Evolutionary conservation across 2,113 vertebrate genomes (phyloP), one percentile per base, ranked within the genome.

Genomic region (Sigmodon hispidus): DNA sequence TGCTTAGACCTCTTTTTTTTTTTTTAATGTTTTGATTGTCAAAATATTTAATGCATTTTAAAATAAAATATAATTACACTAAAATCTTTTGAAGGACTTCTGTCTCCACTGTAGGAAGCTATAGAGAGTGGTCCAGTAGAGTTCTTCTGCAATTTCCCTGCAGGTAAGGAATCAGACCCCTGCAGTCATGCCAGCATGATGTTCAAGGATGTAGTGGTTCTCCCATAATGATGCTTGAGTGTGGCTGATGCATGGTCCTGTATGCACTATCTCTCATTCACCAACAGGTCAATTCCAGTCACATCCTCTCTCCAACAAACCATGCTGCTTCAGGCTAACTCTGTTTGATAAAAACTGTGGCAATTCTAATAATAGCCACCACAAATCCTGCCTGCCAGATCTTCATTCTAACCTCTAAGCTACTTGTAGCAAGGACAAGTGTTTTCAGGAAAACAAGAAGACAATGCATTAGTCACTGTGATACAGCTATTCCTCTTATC

Each of bases 361-460:
- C 10, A 2, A 31, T 19, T 81, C 96, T 98, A 97, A 97, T 73
- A 97, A 98, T 96, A 98, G 96, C 95, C 95, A 94, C 94, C 95
- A 90, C 92, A 96, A 92, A 95, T 96, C 94, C 95, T 86, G 93
- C 91, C 94, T 90, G 96, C 95, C 97, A 97, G 73, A 70, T 96
- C 94, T 94, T 92, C 93, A 90, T 94, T 94, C 96, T 97, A 97
- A 97, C 91, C 97, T 97, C 96, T 96, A 97, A 98, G 96, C 95
- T 92, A 95, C 90, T 97, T 90, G 94, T 52, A 96, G 87, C 96
- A 97, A 98, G 96, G 96, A 96, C 97, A 97, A 94, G 96, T 96
- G 94, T 97, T 97, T 97, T 96, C 96, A 97, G 97, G 97, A 97
- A 97, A 98, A 97, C 92, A 88, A 96, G 89, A 90, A 34, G 90